Evolutionary conservation across 2,888 invertebrate species (phyloP).

Genomic region (Acheta domesticus): DNA sequence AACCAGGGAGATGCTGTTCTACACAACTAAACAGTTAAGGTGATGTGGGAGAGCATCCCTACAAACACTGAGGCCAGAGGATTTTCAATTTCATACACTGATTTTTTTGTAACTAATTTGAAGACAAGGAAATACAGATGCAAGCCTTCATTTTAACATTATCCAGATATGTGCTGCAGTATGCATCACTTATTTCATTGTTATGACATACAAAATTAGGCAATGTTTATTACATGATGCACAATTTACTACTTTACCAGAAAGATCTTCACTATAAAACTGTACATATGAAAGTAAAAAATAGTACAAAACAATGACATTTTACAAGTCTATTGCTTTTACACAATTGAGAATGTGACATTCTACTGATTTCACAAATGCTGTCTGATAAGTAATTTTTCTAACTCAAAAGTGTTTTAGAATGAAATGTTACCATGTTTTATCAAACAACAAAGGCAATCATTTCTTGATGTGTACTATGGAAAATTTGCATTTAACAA

Average conservation of each 20-base stretch:
- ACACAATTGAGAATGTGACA: background rate
- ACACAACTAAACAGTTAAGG: background rate
- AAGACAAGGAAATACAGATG: background rate
- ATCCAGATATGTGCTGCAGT: background rate
- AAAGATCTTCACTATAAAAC: background rate
- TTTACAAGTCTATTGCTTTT: constrained; percentile 1
- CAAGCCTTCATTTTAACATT: background rate
- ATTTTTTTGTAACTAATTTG: background rate
- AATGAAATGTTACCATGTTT: too few relatives aligned
- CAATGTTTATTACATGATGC: background rate
- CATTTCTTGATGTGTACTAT: too few relatives aligned
- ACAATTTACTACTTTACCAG: constrained; percentile 6
- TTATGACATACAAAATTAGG: background rate
- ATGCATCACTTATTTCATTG: background rate
- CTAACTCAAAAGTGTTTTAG: too few relatives aligned
- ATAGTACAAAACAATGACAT: background rate
- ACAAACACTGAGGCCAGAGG: background rate
- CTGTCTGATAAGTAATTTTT: too few relatives aligned
- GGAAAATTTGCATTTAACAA: too few relatives aligned
- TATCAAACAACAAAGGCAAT: constrained; percentile 3
- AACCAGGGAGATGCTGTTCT: background rate
- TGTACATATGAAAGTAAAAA: background rate
- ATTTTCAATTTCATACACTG: background rate
- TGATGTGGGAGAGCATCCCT: background rate
- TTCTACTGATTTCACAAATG: background rate